Evolutionary conservation across 2,888 invertebrate genomes (phyloP).

Genomic region (Sinopyrophorus schimmeli): DNA sequence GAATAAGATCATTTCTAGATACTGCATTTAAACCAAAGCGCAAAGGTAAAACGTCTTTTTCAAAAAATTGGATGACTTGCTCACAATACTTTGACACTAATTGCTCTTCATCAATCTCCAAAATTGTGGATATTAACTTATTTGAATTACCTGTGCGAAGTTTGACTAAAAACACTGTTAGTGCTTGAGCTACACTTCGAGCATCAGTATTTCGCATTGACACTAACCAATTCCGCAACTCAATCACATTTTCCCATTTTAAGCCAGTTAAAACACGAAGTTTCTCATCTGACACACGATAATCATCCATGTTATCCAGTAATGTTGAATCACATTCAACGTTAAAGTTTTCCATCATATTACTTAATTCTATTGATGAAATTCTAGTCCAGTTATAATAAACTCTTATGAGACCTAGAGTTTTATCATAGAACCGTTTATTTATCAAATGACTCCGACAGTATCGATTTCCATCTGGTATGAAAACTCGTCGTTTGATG

Average conservation of each 20-base stretch:
- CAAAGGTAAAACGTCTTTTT: constrained; percentile 2
- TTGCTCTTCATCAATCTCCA: constrained; percentile 13
- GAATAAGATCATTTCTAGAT: constrained; percentile 1
- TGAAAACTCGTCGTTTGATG: too few relatives aligned
- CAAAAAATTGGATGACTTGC: not conserved
- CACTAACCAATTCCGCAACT: not conserved
- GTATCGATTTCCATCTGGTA: too few relatives aligned
- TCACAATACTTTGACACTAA: constrained; percentile 21
- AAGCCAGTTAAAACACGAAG: too few relatives aligned
- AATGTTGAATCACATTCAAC: too few relatives aligned
- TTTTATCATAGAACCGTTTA: too few relatives aligned
- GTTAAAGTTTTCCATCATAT: too few relatives aligned
- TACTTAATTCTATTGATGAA: too few relatives aligned
- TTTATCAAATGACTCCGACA: too few relatives aligned
- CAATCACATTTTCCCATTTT: constrained; percentile 5
- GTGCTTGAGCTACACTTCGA: constrained; percentile 10
- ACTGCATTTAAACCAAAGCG: constrained; percentile 4
- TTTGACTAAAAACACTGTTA: constrained; percentile 22
- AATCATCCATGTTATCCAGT: too few relatives aligned
- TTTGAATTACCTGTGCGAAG: constrained; percentile 19
- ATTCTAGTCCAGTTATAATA: too few relatives aligned
- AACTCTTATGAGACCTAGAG: too few relatives aligned
- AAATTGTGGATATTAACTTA: constrained; percentile 4
- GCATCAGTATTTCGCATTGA: constrained; percentile 4
- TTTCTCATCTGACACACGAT: too few relatives aligned